Evolutionary conservation across 2,113 vertebrate species (phyloP), one percentile per base, ranked within the genome.

Genomic region (Cynoglossus semilaevis): DNA sequence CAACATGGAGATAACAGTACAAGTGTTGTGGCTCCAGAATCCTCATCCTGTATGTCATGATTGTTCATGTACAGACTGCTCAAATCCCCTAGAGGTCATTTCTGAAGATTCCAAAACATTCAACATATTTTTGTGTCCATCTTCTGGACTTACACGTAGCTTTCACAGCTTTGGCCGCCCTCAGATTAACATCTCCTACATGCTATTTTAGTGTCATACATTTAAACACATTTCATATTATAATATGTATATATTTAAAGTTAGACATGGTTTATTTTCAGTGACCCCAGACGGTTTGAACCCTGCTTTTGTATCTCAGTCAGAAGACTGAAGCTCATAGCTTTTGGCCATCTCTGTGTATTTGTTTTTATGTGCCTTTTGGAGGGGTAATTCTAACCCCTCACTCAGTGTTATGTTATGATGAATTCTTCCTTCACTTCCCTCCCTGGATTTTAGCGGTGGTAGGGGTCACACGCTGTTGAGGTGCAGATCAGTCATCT

Each of bases 11-110:
- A 73, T 67, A 45, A 52, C 11, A 12, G 50, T 17, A 37, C 52
- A 48, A 59, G 50, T 46, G 8, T 17, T 45, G 42, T 48, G 49
- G 51, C 16, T 55, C n/a, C 55, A 49, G 35, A 67, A 29, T 58
- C 16, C 51, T 19, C 13, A 71, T 19, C 44, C 22, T 63, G 61
- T 76, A 47, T 73, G 65, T 60, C 42, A 44, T 74, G 66, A 75
- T 76, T 74, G 35, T 61, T 79, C 70, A 79, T 85, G 72, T 71
- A 5, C 52, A 29, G 22, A 50, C 47, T 53, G 51, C 58, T 65
- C 55, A 85, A 69, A 49, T 77, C 60, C 66, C 69, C 49, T 74
- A 35, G 72, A 74, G 71, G 58, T 76, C 42, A 56, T 46, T 72
- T 69, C 58, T 59, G 63, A 69, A 63, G 67, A 57, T 70, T 63